These are phyloP conservation scores for Achlya flavicornis DNA, from an alignment of 2,888 invertebrate species.

Conservation along the genomic window DNA sequence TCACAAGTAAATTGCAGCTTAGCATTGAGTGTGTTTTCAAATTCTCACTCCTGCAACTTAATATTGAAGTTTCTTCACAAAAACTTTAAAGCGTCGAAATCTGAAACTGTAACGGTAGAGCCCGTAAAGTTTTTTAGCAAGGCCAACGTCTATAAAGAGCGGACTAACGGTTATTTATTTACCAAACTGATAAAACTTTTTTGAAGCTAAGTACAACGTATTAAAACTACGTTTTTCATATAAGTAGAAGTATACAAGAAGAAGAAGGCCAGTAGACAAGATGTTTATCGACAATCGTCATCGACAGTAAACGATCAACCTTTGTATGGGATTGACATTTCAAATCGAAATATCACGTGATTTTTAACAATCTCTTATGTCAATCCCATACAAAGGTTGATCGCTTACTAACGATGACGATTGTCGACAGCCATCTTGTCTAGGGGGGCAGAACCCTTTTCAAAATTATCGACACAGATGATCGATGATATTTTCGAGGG, in stretches of 20 bases:
- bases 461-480: too few relatives aligned
- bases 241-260: background rate
- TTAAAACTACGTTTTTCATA: slow-evolving; percentile 1
- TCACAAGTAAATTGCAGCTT: background rate
- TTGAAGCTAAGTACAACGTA: background rate
- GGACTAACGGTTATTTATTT: background rate
- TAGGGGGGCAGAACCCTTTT: too few relatives aligned
- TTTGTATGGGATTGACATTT: too few relatives aligned
- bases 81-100: background rate
- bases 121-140: background rate
- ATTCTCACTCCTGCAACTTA: background rate
- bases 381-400: too few relatives aligned
- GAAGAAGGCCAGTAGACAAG: too few relatives aligned
- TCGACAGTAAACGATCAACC: too few relatives aligned
- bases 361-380: too few relatives aligned
- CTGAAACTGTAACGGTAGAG: background rate
- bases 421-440: too few relatives aligned
- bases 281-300: too few relatives aligned
- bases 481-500: background rate
- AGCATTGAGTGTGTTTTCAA: background rate
- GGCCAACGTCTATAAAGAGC: background rate
- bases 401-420: too few relatives aligned
- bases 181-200: background rate
- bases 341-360: too few relatives aligned
- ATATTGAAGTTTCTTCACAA: background rate